Evolutionary conservation across 30 jellyfish, hydroid and myxozoan genomes (phyloP).

Genomic region (Aurelia aurita): DNA sequence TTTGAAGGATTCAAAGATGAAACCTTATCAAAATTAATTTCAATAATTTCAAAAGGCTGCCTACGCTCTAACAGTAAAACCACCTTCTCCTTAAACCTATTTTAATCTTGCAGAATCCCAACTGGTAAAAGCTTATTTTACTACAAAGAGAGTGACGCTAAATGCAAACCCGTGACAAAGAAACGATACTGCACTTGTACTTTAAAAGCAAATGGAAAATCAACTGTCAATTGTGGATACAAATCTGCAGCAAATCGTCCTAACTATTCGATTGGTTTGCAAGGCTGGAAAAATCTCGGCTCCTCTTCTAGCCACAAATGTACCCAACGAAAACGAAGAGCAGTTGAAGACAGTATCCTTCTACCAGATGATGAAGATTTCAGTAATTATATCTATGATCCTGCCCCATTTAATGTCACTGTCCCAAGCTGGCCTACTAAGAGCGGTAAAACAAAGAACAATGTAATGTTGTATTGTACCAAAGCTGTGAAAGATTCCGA

Average conservation of each 20-base stretch:
- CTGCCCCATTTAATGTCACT: not conserved
- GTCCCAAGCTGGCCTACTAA: slow-evolving; percentile 47
- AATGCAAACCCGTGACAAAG: slow-evolving; percentile 3
- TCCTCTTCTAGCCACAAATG: slow-evolving; percentile 7
- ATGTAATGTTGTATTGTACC: slow-evolving; percentile 11
- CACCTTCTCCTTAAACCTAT: not conserved
- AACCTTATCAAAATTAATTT: no score
- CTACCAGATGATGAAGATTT: slow-evolving; percentile 30
- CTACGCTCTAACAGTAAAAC: not conserved
- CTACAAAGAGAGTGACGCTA: not conserved
- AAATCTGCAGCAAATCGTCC: slow-evolving; percentile 20
- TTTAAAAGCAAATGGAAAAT: not conserved
- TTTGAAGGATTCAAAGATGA: no score
- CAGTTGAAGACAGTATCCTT: not conserved
- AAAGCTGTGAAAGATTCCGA: slow-evolving; percentile 18
- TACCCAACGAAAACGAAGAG: slow-evolving; percentile 9
- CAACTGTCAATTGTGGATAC: slow-evolving; percentile 8
- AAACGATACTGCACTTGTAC: slow-evolving; percentile 38
- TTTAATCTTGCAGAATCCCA: slow-evolving; percentile 7
- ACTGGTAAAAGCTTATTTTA: slow-evolving; percentile 61
- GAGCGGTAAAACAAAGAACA: slow-evolving; percentile 24
- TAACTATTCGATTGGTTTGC: not conserved
- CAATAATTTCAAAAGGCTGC: not conserved
- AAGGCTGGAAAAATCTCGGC: slow-evolving; percentile 16
- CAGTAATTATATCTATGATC: slow-evolving; percentile 11